Evolutionary conservation across 2,797 vertebrate genomes (phyloP).

Genomic region (Gallinago stenura): DNA sequence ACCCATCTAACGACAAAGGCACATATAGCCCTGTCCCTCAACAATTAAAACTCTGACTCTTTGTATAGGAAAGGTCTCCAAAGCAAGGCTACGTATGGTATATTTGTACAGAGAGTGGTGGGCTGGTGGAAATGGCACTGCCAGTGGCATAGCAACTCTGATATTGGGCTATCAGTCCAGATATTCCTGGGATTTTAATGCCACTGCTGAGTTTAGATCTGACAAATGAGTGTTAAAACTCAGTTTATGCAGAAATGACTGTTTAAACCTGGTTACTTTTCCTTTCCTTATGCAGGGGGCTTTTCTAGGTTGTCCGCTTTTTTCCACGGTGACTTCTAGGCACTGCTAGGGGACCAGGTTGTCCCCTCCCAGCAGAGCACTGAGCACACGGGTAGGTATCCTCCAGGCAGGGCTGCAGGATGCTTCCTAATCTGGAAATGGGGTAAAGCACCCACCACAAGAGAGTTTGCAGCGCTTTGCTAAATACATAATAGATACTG

Average conservation of each 20-base stretch:
- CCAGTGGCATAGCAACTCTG: neutral
- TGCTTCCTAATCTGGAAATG: neutral
- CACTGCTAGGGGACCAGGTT: neutral
- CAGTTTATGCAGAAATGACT: neutral
- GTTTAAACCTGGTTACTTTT: neutral
- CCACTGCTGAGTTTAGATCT: neutral
- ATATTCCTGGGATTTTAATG: neutral
- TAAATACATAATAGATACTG: neutral
- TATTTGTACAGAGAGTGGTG: neutral
- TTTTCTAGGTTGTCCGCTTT: neutral
- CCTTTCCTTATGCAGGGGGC: neutral
- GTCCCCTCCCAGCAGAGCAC: neutral
- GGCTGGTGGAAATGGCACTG: neutral
- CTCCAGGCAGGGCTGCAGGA: neutral
- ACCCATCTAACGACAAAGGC: neutral
- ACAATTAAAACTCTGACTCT: neutral
- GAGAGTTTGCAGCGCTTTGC: neutral
- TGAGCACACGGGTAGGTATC: accelerated
- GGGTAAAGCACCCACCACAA: accelerated
- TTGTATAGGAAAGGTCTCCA: neutral
- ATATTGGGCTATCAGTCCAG: neutral
- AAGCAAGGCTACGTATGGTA: accelerated
- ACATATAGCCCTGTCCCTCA: neutral
- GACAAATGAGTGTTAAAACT: neutral
- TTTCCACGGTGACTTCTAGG: neutral